Percentiles rank a stretch among this genome's conserved stretches.
These are phyloP conservation scores for Habropoda laboriosa DNA, from an alignment of 1,140 invertebrate species.

Conservation along the genomic window DNA sequence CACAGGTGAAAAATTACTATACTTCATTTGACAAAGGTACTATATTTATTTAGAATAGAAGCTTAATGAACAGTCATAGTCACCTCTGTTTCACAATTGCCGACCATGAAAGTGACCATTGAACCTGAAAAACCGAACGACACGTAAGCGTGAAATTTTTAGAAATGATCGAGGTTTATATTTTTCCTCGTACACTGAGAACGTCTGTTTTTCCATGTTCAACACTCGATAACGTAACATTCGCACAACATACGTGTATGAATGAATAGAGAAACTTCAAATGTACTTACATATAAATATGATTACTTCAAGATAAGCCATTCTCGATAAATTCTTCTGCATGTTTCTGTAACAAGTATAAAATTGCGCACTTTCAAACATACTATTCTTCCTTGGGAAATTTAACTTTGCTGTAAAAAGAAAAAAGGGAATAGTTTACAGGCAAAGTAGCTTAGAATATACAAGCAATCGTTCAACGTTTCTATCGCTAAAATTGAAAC, in stretches of 20 bases:
- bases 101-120: constrained; percentile 68
- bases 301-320: constrained; percentile 69
- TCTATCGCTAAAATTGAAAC: too few species aligned
- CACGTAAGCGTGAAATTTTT: not conserved
- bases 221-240: not conserved
- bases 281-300: constrained; percentile 75
- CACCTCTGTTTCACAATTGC: constrained; percentile 72
- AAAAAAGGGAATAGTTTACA: not conserved
- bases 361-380: not conserved
- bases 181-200: not conserved
- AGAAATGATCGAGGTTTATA: not conserved
- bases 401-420: too few species aligned
- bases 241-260: not conserved
- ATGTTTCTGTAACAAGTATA: constrained; percentile 48
- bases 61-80: constrained; percentile 31
- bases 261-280: not conserved
- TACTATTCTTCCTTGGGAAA: not conserved
- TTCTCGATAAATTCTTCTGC: constrained; percentile 65
- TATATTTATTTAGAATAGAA: too few species aligned
- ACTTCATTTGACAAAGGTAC: too few species aligned
- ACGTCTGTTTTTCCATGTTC: not conserved
- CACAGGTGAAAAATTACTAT: too few species aligned
- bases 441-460: not conserved
- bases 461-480: too few species aligned
- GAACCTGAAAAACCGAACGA: constrained; percentile 68